Base-by-base conservation (phyloP, 2,113 vertebrate species). In the Peromyscus polionotus region DNA sequence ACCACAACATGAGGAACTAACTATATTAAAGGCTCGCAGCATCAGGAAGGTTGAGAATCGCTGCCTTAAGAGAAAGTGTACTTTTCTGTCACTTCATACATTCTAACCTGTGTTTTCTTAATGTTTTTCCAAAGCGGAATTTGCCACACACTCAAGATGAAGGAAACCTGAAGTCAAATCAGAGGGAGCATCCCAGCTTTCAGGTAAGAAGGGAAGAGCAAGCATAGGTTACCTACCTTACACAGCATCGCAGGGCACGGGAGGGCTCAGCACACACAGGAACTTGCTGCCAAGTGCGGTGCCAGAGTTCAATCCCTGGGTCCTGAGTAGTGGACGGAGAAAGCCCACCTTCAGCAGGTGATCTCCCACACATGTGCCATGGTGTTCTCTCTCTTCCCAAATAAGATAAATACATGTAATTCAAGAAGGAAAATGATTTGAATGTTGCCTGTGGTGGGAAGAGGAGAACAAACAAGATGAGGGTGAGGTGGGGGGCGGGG, bases 101-200 rank as follows among this genome's bases (percentile, higher is more conserved):
- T 77, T 63, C 0, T 96, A 39, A 10, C 96, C 31, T 31, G 96
- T 97, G 19, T 97, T 97, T 28, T 14, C 54, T 93, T 91, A n/a
- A 28, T 36, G 2, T 97, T 94, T 76, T 93, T 13, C 98, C 98
- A n/a, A 98, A 97, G 95, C 97, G 98, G 97, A 97, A 48, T 51
- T 39, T 98, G 96, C 91, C 96, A 5, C 98, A 26, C 1, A 33
- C 67, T 0, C 97, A 98, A 89, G 98, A 98, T 76, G 99, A 99
- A 88, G 90, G 65, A 8, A 96, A 76, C 51, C 79, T 93, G 84
- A 97, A 61, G 33, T 95, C 98, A 22, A 96, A 93, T 77, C 98
- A 98, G 93, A 98, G 98, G 94, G 97, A 98, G 0, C 98, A 95
- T 6, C 95, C 92, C 22, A 97, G 14, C 0, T 31, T 98, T 48